Base-by-base conservation (phyloP, 2,888 invertebrate genomes). In the Dynastes hyllus region DNA sequence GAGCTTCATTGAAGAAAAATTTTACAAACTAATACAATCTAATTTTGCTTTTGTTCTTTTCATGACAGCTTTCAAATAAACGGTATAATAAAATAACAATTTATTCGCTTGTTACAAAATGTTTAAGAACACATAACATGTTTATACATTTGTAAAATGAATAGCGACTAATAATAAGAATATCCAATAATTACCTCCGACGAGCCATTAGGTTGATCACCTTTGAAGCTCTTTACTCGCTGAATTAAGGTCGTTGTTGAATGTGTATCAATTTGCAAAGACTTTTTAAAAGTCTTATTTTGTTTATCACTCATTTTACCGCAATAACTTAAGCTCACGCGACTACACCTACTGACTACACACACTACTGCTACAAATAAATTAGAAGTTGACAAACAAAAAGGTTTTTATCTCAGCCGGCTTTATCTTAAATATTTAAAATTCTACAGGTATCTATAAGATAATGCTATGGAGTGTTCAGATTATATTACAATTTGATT, bases 271-370 rank as follows among this genome's bases (percentile, higher is more conserved):
- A 45, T 32, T 6, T 63, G 40, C 9, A 61, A 4, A 32, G 45
- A 16, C 22, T 71, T 78, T 71, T 70, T 78, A 37, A 71, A 69
- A 27, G 65, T 13, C 61, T 69, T 78, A 51, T 51, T 69, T 70
- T 29, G 29, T 16, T 50, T 70, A 9, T 77, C 78, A 32, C 61
- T 63, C 78, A 78, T 78, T 50, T 58, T 70, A 16, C 5, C 11
- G 32, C 58, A 51, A 11, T 63, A 22, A 50, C 22, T 22, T 22
- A 22, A 22, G 2, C 6, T 27, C 8, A 32, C 32, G 32, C 32
- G 32, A 5, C 16, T 55, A 67, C 50, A 66, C 11, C 29, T 22
- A 22, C 22, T 22, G 22, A 22, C 13, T 58, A 61, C 9, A 61
- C 65, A 13, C 3, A 32, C 32, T 32, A 32, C 5, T 32, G 32